Evolutionary conservation across 2,888 invertebrate species (phyloP).

Genomic region (Tipula vernalis): DNA sequence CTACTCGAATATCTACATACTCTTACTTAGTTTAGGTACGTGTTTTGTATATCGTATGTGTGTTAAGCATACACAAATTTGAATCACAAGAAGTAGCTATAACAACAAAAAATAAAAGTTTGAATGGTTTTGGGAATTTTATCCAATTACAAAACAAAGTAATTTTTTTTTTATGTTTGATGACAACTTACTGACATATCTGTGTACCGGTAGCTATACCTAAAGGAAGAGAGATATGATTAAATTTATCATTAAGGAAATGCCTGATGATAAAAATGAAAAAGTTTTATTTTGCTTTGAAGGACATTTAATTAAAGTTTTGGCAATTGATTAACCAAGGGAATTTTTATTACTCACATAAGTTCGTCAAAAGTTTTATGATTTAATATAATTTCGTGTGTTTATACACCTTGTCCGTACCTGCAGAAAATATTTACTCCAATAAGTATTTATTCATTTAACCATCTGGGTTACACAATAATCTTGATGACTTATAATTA

Average conservation of each 20-base stretch:
- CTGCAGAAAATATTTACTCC: not conserved
- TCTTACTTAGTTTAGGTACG: not conserved
- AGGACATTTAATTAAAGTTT: slow-evolving; percentile 4
- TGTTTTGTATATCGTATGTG: not conserved
- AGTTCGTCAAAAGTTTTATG: not conserved
- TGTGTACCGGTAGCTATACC: not conserved
- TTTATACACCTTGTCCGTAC: not conserved
- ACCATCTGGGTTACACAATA: not conserved
- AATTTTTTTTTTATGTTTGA: not conserved
- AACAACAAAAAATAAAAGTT: not conserved
- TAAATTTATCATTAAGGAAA: not conserved
- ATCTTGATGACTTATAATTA: not conserved
- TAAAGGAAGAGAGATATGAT: not conserved
- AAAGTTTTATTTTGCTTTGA: not conserved
- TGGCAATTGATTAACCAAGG: not conserved
- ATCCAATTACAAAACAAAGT: not conserved
- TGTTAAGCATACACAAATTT: not conserved
- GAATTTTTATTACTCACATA: not conserved
- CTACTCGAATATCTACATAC: not conserved
- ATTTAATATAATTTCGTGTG: not conserved
- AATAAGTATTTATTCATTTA: not conserved
- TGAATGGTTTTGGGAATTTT: not conserved
- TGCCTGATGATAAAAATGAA: not conserved
- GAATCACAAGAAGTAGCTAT: not conserved
- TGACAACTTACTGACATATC: not conserved